Percentiles rank a stretch among this genome's conserved stretches.
Conservation (phyloP, 2,888 invertebrate species). For the Eristalis intricaria region DNA sequence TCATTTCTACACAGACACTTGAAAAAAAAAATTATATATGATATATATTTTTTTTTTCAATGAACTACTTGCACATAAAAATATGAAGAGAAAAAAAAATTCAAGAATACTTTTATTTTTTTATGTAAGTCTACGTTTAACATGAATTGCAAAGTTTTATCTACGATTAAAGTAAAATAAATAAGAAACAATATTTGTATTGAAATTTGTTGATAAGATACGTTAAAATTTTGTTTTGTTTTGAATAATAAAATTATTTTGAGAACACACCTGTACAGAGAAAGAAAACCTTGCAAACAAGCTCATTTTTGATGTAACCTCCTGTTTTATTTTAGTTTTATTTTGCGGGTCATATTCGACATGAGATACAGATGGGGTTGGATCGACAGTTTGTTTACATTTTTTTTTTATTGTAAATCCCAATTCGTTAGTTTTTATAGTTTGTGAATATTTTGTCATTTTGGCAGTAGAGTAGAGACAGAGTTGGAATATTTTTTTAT, state of each 20-base stretch:
- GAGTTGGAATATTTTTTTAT: conserved; percentile 53
- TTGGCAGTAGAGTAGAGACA: conserved; percentile 57
- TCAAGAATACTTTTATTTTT: conserved; percentile 38
- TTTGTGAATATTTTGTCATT: conserved; percentile 54
- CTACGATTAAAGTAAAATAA: conserved; percentile 46
- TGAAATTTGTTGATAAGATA: background rate
- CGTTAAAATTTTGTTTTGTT: conserved; percentile 1
- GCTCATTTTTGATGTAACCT: conserved; percentile 79
- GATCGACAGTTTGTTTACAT: conserved; percentile 34
- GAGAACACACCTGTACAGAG: conserved; percentile 81
- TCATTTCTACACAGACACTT: conserved; percentile 37
- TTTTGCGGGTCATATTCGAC: conserved; percentile 55
- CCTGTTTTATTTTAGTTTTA: conserved; percentile 73
- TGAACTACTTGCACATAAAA: conserved; percentile 35
- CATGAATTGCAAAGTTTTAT: conserved; percentile 51
- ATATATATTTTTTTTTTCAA: background rate
- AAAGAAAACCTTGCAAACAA: conserved; percentile 81
- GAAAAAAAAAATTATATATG: conserved; percentile 1
- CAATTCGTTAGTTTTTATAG: conserved; percentile 47
- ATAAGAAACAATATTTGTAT: conserved; percentile 35
- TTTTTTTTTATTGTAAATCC: conserved; percentile 44
- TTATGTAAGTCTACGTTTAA: conserved; percentile 56
- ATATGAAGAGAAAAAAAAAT: conserved; percentile 21
- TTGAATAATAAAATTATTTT: conserved; percentile 68
- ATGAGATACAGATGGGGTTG: conserved; percentile 55